Percentiles rank a stretch among this genome's conserved stretches.
Evolutionary conservation across 2,113 vertebrate genomes (phyloP).

Genomic region (Larimichthys crocea): DNA sequence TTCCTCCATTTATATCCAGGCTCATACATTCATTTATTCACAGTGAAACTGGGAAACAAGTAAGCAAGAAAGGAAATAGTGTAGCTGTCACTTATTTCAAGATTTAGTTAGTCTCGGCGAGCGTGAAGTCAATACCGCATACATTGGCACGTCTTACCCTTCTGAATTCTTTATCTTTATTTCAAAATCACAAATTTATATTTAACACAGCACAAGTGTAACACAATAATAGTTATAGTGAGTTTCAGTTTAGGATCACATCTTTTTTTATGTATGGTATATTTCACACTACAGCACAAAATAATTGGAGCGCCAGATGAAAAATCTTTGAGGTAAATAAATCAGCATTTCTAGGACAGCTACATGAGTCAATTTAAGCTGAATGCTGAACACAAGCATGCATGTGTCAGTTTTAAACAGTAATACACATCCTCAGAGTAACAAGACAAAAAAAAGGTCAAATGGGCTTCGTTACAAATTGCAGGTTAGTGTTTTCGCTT

Average conservation of each 20-base stretch:
- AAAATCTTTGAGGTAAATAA: constrained; percentile 34
- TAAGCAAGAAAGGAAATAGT: constrained; percentile 24
- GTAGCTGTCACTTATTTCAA: constrained; percentile 6
- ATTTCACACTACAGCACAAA: not conserved
- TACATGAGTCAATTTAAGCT: constrained; percentile 9
- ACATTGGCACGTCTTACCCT: constrained; percentile 24
- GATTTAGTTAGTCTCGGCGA: constrained; percentile 11
- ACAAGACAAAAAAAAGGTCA: not conserved
- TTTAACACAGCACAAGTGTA: not conserved
- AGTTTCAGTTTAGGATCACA: not conserved
- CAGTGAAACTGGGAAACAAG: constrained; percentile 30
- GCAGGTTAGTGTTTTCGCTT: not conserved
- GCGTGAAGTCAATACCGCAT: constrained; percentile 8
- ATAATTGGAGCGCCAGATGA: constrained; percentile 6
- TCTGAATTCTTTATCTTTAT: constrained; percentile 11
- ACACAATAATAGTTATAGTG: not conserved
- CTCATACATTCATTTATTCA: constrained; percentile 49
- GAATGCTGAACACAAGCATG: not conserved
- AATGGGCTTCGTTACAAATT: not conserved
- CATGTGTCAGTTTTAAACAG: not conserved
- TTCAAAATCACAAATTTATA: not conserved
- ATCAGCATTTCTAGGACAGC: constrained; percentile 13
- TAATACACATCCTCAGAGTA: not conserved
- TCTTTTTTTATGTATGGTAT: not conserved
- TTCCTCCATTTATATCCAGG: constrained; percentile 9